Evolutionary conservation across 2,797 vertebrate genomes (phyloP), one percentile per base, ranked within the genome.

Genomic region (Gephyroberyx darwinii): DNA sequence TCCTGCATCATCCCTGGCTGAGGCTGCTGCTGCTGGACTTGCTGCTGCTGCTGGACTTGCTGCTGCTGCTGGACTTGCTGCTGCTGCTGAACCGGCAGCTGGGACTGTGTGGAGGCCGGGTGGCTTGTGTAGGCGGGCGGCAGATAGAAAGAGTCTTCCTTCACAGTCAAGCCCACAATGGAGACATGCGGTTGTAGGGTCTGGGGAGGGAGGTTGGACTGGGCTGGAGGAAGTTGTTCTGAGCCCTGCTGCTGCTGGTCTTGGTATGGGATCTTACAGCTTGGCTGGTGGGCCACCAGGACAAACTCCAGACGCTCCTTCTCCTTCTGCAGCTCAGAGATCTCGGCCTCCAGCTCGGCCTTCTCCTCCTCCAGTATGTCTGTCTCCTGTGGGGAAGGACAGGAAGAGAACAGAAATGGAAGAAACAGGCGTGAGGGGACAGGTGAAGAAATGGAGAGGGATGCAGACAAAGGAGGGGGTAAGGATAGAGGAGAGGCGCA

Each of bases 301-400:
- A 98, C 96, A 84, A 99, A 98, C 85, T 99, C 96, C 90, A 99
- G 90, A 0, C 96, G 95, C 69, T 99, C 97, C 86, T 98, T 96
- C 92, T 99, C 97, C 91, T 98, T 98, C 85, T 96, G 96, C 68
- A 99, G 93, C 86, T 98, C 96, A 0, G 96, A 96, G 43, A 99
- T 98, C 93, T 99, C 97, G 0, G 97, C 95, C 92, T 98, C 96
- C 86, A 99, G 92, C 84, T 96, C 96, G 0, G 97, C 95, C 65
- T 98, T 98, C 88, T 96, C 95, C 90, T 99, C 97, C 90, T 99
- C 98, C 89, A 99, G 83, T 16, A 96, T 88, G 71, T 99, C 98
- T 0, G 98, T 99, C 92, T 98, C 98, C 98, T 99, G 90, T 64
- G 58, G 65, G 47, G 54, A 31, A 64, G 50, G 63, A 26, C 6